A percentile compares a stretch with the other conserved stretches of the same genome.
phyloP scores from a whole-genome alignment of 2,888 invertebrate species.

The Sialis fuliginosa region DNA sequence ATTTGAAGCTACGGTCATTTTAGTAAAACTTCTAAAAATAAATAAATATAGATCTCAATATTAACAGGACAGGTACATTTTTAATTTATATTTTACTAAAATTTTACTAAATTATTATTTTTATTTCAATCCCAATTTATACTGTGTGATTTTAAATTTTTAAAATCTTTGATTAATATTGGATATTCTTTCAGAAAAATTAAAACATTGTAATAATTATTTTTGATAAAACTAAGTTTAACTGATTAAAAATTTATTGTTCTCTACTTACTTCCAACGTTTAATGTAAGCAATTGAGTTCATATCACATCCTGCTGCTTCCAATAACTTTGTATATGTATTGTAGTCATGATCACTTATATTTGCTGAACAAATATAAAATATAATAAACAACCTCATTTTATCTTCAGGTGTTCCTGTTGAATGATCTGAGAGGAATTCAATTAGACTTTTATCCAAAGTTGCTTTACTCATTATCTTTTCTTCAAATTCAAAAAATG shows the following conservation, averaged over 20 bases:
- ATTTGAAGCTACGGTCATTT: slow-evolving; percentile 52
- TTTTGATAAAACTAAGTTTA: too few species aligned
- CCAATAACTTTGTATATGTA: slow-evolving; percentile 62
- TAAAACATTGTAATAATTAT: too few species aligned
- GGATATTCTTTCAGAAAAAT: not conserved
- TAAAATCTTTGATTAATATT: not conserved
- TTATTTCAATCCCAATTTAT: not conserved
- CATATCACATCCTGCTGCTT: slow-evolving; percentile 70
- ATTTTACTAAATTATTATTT: not conserved
- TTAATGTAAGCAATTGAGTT: slow-evolving; percentile 76
- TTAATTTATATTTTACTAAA: not conserved
- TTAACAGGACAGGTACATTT: not conserved
- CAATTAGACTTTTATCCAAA: slow-evolving; percentile 69
- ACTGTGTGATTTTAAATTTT: not conserved
- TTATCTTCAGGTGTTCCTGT: slow-evolving; percentile 85
- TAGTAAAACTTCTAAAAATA: slow-evolving; percentile 49
- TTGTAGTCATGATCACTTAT: slow-evolving; percentile 69
- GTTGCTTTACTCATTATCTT: slow-evolving; percentile 85
- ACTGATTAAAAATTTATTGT: too few species aligned
- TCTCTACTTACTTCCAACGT: slow-evolving; percentile 66
- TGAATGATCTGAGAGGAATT: slow-evolving; percentile 70
- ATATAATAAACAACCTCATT: slow-evolving; percentile 81
- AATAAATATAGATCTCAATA: not conserved
- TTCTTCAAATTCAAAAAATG: slow-evolving; percentile 95
- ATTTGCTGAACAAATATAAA: slow-evolving; percentile 69